Evolutionary conservation across 2,888 invertebrate species (phyloP).

Genomic region (Acleris emargana): DNA sequence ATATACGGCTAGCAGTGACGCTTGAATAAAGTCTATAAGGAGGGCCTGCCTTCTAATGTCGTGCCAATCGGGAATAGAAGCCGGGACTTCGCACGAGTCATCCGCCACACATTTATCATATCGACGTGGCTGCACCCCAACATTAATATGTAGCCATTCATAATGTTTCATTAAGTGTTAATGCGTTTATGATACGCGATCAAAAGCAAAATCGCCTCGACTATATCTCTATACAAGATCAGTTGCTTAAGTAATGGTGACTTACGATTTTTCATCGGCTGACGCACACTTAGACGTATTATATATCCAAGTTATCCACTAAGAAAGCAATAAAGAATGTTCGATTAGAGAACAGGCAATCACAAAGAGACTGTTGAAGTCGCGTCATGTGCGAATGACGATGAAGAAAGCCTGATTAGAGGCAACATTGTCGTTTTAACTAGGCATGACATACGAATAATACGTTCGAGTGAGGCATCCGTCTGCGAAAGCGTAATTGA

Average conservation of each 20-base stretch:
- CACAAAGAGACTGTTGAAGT: background rate
- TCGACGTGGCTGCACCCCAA: slow-evolving; percentile 73
- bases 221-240: slow-evolving; percentile 37
- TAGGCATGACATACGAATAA: slow-evolving; percentile 4
- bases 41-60: slow-evolving; percentile 53
- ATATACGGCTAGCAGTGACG: slow-evolving; percentile 30
- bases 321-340: slow-evolving; percentile 17
- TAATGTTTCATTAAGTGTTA: slow-evolving; percentile 81
- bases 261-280: slow-evolving; percentile 30
- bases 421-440: slow-evolving; percentile 3
- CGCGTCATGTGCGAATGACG: background rate
- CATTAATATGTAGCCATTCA: slow-evolving; percentile 74
- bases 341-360: slow-evolving; percentile 1
- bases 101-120: slow-evolving; percentile 74
- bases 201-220: slow-evolving; percentile 40
- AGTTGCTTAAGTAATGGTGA: slow-evolving; percentile 36
- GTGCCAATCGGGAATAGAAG: slow-evolving; percentile 68
- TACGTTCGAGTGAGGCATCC: slow-evolving; percentile 9
- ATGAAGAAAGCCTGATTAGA: background rate
- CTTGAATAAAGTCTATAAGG: slow-evolving; percentile 36
- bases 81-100: slow-evolving; percentile 71
- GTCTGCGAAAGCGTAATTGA: slow-evolving; percentile 12
- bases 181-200: slow-evolving; percentile 66
- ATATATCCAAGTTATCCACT: slow-evolving; percentile 8
- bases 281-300: slow-evolving; percentile 8